A percentile compares a stretch with the other conserved stretches of the same genome.
phyloP scores from a whole-genome alignment of 2,797 vertebrate species.

The Iguana delicatissima region DNA sequence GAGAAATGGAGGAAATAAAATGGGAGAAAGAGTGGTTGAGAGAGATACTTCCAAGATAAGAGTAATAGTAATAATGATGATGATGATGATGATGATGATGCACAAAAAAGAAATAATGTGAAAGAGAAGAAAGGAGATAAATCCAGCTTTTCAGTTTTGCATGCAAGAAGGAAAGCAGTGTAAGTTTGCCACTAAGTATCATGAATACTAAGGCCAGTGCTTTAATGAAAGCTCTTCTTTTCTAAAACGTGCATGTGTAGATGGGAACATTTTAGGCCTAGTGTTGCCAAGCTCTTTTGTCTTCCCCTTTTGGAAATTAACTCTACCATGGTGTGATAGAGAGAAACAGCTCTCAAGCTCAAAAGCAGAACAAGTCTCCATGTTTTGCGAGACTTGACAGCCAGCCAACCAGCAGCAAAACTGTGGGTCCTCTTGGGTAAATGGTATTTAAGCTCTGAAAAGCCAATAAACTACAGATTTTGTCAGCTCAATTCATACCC shows the following conservation, averaged over 20 bases:
- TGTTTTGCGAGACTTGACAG: conserved; percentile 31
- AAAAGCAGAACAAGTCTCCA: conserved; percentile 47
- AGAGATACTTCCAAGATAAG: conserved; percentile 61
- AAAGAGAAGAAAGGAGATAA: conserved; percentile 70
- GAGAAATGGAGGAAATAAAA: background rate
- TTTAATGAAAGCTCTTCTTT: conserved; percentile 61
- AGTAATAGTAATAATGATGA: conserved; percentile 62
- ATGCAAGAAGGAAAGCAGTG: conserved; percentile 67
- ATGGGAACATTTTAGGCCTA: conserved; percentile 72
- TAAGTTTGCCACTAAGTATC: conserved; percentile 69
- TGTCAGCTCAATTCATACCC: background rate
- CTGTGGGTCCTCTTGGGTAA: conserved; percentile 2
- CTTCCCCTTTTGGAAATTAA: conserved; percentile 77
- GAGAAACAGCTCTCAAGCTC: conserved; percentile 66
- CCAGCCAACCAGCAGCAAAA: background rate
- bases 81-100: too few relatives aligned
- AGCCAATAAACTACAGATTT: background rate
- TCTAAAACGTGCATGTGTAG: conserved; percentile 72
- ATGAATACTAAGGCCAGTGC: conserved; percentile 70
- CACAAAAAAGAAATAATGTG: conserved; percentile 26
- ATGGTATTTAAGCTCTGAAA: background rate
- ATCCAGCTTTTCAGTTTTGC: conserved; percentile 69
- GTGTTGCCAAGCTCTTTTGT: conserved; percentile 75
- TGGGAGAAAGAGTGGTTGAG: background rate
- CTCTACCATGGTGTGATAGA: conserved; percentile 63